phyloP scores from a whole-genome alignment of 2,888 invertebrate species.

The Lingula anatina region DNA sequence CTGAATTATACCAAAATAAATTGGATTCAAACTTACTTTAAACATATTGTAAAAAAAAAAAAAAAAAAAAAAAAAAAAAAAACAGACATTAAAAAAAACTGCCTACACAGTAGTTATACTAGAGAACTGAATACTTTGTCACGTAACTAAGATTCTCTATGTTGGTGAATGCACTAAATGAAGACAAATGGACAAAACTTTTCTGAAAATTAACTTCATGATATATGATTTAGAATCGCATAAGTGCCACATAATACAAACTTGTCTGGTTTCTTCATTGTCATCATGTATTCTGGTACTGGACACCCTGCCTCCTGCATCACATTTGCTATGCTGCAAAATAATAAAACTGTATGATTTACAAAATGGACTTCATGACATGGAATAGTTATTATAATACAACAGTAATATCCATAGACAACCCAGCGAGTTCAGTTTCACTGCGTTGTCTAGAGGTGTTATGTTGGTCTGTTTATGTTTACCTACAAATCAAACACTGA shows the following conservation, averaged over 20 bases:
- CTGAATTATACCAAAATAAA: constrained; percentile 18
- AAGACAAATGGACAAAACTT: no score
- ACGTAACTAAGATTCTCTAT: no score
- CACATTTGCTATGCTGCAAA: constrained; percentile 77
- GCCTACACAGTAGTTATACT: neutral
- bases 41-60: neutral
- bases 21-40: neutral
- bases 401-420: no score
- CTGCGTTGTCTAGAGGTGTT: no score
- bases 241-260: constrained; percentile 16
- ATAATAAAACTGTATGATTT: neutral
- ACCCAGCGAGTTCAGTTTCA: no score
- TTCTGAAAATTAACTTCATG: no score
- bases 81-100: neutral
- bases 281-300: constrained; percentile 86
- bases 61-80: neutral
- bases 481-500: no score
- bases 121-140: neutral
- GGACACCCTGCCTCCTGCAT: constrained; percentile 86
- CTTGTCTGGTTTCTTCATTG: constrained; percentile 49
- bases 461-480: no score
- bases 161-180: no score
- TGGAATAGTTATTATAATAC: no score
- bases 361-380: no score
- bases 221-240: neutral